A percentile compares a stretch with the other conserved stretches of the same genome.
Evolutionary conservation across 2,888 invertebrate species (phyloP).

Genomic region (Cephus runcator): DNA sequence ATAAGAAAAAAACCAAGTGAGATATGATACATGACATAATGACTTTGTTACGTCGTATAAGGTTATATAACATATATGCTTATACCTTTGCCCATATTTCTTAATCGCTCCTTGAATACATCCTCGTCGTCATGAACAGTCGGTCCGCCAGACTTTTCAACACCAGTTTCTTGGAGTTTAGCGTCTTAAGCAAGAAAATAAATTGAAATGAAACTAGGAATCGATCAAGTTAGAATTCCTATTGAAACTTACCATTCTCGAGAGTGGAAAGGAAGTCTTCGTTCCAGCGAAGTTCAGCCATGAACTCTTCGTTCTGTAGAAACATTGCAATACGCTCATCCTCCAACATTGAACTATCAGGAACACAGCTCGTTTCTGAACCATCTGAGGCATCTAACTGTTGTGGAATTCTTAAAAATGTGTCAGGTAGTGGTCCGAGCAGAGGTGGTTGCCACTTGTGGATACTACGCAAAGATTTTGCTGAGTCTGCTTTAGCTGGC

Average conservation of each 20-base stretch:
- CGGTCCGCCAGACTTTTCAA: slow-evolving; percentile 44
- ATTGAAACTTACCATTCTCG: slow-evolving; percentile 74
- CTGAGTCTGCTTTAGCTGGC: slow-evolving; percentile 33
- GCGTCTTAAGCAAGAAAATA: slow-evolving; percentile 43
- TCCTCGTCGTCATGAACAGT: slow-evolving; percentile 72
- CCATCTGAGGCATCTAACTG: slow-evolving; percentile 41
- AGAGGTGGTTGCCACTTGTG: slow-evolving; percentile 83
- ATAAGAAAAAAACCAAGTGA: slow-evolving; percentile 27
- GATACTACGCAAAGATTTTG: slow-evolving; percentile 44
- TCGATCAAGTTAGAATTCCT: not conserved
- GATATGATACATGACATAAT: slow-evolving; percentile 18
- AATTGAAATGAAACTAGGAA: slow-evolving; percentile 1
- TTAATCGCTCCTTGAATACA: slow-evolving; percentile 79
- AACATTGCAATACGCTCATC: slow-evolving; percentile 89
- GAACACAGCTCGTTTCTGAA: slow-evolving; percentile 37
- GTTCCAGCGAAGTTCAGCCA: slow-evolving; percentile 86
- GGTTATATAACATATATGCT: not conserved
- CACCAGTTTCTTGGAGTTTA: slow-evolving; percentile 48
- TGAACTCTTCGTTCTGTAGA: slow-evolving; percentile 91
- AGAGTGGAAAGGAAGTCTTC: slow-evolving; percentile 88
- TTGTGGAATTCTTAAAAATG: slow-evolving; percentile 77
- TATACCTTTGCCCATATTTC: slow-evolving; percentile 84
- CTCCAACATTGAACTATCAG: slow-evolving; percentile 73
- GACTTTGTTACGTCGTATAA: not conserved
- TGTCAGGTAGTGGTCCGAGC: slow-evolving; percentile 80